Evolutionary conservation across 2,797 vertebrate species (phyloP).

Genomic region (Cryptoprocta ferox): DNA sequence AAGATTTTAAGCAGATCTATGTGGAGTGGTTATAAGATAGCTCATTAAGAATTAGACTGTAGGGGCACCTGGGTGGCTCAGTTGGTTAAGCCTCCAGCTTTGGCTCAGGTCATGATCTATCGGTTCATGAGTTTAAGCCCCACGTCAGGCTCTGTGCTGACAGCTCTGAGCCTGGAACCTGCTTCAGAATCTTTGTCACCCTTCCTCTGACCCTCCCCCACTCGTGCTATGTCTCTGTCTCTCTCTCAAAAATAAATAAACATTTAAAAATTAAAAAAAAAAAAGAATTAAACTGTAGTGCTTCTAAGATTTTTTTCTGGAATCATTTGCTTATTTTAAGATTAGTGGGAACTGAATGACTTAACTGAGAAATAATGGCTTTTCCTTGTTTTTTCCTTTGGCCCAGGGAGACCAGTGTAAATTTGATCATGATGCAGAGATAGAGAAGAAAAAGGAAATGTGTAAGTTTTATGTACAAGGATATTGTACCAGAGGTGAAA

Average conservation of each 20-base stretch:
- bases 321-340: conserved; percentile 8
- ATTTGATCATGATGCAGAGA: conserved; percentile 97
- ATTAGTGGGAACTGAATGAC: not conserved
- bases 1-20: not conserved
- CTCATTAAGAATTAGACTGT: not conserved
- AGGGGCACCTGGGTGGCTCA: not conserved
- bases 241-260: too few relatives aligned
- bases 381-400: conserved; percentile 22
- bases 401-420: conserved; percentile 97
- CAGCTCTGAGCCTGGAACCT: too few relatives aligned
- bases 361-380: conserved; percentile 22
- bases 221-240: too few relatives aligned
- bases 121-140: too few relatives aligned
- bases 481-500: conserved; percentile 98
- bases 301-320: conserved; percentile 29
- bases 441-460: conserved; percentile 98
- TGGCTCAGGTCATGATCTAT: too few relatives aligned
- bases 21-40: not conserved
- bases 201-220: too few relatives aligned
- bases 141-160: too few relatives aligned
- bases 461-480: conserved; percentile 99
- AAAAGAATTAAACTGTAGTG: not conserved
- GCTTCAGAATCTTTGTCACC: too few relatives aligned
- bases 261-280: too few relatives aligned
- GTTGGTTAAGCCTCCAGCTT: too few relatives aligned